Base-by-base conservation (phyloP, 2,797 vertebrate species). In the Sebastolobus altivelis region DNA sequence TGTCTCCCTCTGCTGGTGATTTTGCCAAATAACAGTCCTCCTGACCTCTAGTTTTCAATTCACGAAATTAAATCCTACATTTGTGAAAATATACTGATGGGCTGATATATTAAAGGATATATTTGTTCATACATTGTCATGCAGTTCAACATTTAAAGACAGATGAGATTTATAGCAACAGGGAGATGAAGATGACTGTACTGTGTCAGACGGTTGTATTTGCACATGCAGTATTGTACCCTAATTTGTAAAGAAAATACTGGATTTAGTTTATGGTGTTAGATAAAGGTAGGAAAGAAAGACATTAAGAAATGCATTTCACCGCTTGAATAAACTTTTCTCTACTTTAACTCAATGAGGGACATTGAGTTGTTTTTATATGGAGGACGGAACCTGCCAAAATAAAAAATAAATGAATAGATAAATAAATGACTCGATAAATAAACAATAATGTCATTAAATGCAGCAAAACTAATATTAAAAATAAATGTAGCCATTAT, bases 1-100 rank as follows among this genome's bases (percentile, higher is more conserved):
- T 81, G 81, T 75, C 79, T 74, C 85, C 88, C 56, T 60, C 90
- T 93, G 58, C 25, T 88, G 92, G 79, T 25, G 2, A 2, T 43
- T 33, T 55, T 2, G 1, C 1, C 3, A 40, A 73, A 80, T 0
- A 8, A 55, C 82, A 73, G 14, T 9, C 10, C 5, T 16, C 4
- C 22, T 22, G 11, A 65, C 5, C 5, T 18, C 3, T 14, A 31
- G n/a, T 38, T 75, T 25, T 18, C 20, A 33, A 0, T 52, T 40
- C 3, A 40, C 1, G 1, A 38, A 60, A 3, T 10, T 0, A 20
- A 60, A 33, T 62, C 18, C 1, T 38, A 9, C 4, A 43, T 63
- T 33, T 29, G 3, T 49, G 0, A 22, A 46, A 35, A 43, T 49
- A 6, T 31, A 16, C 0, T 46, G 10, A 11, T 11, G 3, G 7